Conservation (phyloP, 2,113 vertebrate species). For the Ardeotis arabs region DNA sequence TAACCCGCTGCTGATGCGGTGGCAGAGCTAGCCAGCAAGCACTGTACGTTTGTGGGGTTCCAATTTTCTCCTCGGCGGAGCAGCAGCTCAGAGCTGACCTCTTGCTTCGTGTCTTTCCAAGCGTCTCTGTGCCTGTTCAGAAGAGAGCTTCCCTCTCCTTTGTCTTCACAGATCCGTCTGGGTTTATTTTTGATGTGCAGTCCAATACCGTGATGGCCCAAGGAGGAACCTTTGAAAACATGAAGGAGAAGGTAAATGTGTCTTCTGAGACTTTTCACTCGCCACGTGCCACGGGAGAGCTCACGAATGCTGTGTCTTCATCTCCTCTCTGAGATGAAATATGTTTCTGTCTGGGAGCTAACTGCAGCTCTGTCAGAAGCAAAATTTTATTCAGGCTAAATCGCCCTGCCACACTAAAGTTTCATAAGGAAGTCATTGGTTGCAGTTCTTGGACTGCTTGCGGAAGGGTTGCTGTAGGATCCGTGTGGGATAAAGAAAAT, state of each 20-base stretch:
- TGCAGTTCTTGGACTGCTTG: neutral
- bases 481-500: neutral
- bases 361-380: neutral
- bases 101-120: neutral
- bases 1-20: rapidly evolving
- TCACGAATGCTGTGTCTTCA: neutral
- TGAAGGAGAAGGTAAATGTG: constrained; percentile 93
- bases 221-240: constrained; percentile 91
- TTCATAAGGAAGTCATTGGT: neutral
- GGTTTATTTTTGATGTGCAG: constrained; percentile 94
- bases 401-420: neutral
- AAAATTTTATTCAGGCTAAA: neutral
- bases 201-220: constrained; percentile 95
- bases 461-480: neutral
- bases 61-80: neutral
- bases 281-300: neutral
- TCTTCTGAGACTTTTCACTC: neutral
- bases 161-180: constrained; percentile 82
- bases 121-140: neutral
- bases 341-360: neutral
- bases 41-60: neutral
- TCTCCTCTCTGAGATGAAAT: neutral
- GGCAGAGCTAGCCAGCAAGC: neutral
- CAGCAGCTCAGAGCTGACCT: neutral
- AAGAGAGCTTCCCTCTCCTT: neutral